Percentiles rank a stretch among this genome's conserved stretches.
These are phyloP conservation scores for Dendronephthya gigantea DNA, from an alignment of 64 coral and sea anemone genomes.

Conservation along the genomic window DNA sequence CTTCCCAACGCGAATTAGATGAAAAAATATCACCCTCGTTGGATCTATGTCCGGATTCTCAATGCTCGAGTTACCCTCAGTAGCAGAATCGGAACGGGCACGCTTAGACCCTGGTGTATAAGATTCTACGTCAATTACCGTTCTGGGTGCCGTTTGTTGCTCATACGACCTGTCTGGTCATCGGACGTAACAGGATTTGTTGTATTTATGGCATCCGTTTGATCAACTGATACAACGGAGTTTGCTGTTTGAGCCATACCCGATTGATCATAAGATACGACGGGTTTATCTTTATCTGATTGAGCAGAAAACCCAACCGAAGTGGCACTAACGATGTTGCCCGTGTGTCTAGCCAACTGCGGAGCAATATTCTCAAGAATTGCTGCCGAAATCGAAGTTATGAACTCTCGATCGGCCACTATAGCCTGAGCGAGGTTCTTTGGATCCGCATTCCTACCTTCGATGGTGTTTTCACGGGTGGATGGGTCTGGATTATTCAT, in stretches of 20 bases:
- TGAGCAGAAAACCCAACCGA: slow-evolving; percentile 5
- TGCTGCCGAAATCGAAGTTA: not conserved
- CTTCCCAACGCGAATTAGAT: slow-evolving; percentile 43
- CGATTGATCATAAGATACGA: slow-evolving; percentile 6
- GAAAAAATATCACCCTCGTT: not conserved
- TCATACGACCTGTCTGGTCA: slow-evolving; percentile 1
- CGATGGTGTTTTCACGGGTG: not conserved
- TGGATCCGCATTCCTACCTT: not conserved
- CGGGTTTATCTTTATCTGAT: not conserved
- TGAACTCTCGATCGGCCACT: slow-evolving; percentile 12
- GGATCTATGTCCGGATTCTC: not conserved
- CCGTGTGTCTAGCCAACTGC: not conserved
- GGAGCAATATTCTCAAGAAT: slow-evolving; percentile 21
- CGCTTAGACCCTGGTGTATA: not conserved
- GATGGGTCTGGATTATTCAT: not conserved
- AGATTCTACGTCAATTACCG: not conserved
- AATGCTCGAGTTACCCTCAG: not conserved
- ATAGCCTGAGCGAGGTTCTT: slow-evolving; percentile 8
- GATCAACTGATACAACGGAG: not conserved
- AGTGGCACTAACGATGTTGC: not conserved
- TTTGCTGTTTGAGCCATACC: not conserved
- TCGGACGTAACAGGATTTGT: not conserved
- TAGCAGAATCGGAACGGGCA: not conserved
- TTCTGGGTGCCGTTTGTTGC: not conserved
- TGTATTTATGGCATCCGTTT: not conserved